phyloP scores from a whole-genome alignment of 2,113 vertebrate genomes.

The Ptilonorhynchus violaceus region DNA sequence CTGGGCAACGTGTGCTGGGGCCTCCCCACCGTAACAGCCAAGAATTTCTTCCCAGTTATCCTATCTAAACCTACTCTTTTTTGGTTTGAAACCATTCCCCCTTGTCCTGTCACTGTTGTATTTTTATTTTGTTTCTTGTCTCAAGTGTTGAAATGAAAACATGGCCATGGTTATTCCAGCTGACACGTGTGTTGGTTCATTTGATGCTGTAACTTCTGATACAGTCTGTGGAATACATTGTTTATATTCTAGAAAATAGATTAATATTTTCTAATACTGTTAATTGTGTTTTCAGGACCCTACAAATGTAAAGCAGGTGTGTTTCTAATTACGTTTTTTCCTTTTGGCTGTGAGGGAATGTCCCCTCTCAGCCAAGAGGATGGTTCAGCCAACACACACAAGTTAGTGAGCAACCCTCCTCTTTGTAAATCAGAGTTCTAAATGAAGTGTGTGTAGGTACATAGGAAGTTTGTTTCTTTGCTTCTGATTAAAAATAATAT shows the following conservation, averaged over 20 bases:
- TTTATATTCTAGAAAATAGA: not conserved
- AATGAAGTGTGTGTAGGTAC: not conserved
- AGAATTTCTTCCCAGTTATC: not conserved
- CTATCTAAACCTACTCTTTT: not conserved
- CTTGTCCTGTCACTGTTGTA: not conserved
- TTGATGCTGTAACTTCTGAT: not conserved
- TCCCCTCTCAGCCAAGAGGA: not conserved
- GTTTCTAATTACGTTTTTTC: not conserved
- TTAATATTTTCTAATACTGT: not conserved
- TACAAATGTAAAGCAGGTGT: not conserved
- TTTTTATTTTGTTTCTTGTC: not conserved
- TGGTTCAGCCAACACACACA: not conserved
- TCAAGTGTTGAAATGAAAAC: not conserved
- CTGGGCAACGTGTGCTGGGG: not conserved
- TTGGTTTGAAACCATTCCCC: not conserved
- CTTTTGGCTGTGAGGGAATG: not conserved
- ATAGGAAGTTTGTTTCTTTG: not conserved
- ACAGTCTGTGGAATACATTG: not conserved
- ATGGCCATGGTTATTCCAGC: not conserved
- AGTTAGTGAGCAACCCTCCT: not conserved
- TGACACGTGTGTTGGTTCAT: not conserved
- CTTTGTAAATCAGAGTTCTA: not conserved
- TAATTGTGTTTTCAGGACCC: not conserved
- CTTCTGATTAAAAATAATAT: not conserved
- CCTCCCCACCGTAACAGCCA: not conserved